Evolutionary conservation across 2,888 invertebrate genomes (phyloP), one percentile per base, ranked within the genome.

Genomic region (Helleia helle): DNA sequence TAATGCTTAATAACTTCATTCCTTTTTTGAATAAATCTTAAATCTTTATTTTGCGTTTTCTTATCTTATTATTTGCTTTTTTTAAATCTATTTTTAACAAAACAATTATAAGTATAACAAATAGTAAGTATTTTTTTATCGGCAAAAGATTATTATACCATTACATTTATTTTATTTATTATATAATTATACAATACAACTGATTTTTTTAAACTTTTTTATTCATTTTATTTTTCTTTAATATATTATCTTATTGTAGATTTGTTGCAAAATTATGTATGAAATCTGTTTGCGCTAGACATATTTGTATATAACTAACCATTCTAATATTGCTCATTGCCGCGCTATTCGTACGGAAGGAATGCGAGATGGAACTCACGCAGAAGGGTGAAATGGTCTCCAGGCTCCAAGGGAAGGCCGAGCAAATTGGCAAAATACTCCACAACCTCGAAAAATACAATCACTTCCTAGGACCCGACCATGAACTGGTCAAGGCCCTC

Each of bases 331-430:
- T 80, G 70, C 74, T 62, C 65, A 65, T 71, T 81, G 77, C 76
- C 74, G 75, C 75, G 73, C 60, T 66, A 69, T 48, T 63, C 66
- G 56, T 62, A 71, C 62, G 80, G 76, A 84, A 95, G 95, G 95
- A 95, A 87, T 96, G 95, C 88, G 97, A 97, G 87, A 90, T 91
- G 87, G 95, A 96, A 80, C 88, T 97, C 75, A 96, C 96, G 65
- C 95, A 97, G 87, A 97, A 97, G 81, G 96, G 95, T 62, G 95
- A 96, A 86, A 92, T 96, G 91, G 96, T 97, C 63, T 92, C 93
- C 73, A 92, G 96, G 62, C 91, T 97, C 59, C 97, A 97, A 85
- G 93, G 92, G 65, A 97, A 97, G 88, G 96, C 96, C 59, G 93
- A 93, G 70, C 96, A 96, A 85, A 96, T 97, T 81, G 95, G 96